These are phyloP conservation scores for Leptopilina boulardi DNA, from an alignment of 1,140 invertebrate species.

Conservation along the genomic window DNA sequence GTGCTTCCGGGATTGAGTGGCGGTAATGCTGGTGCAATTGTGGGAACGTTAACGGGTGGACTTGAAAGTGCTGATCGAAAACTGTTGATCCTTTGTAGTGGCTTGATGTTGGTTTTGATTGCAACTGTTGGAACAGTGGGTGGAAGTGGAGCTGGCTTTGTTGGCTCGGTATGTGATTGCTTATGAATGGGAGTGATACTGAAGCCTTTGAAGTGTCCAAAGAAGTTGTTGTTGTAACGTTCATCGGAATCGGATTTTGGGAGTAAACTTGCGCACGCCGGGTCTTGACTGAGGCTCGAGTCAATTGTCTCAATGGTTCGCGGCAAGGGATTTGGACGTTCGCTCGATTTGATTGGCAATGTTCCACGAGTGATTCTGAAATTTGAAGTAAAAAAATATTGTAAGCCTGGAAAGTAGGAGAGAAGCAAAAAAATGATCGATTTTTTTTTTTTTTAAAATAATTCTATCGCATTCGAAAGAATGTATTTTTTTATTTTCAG, in stretches of 20 bases:
- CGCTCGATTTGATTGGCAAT: conserved; percentile 71
- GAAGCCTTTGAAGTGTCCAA: conserved; percentile 91
- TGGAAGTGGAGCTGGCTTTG: conserved; percentile 71
- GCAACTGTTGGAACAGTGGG: conserved; percentile 68
- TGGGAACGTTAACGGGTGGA: conserved; percentile 59
- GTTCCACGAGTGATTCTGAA: conserved; percentile 65
- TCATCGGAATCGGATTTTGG: conserved; percentile 76
- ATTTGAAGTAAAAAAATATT: conserved; percentile 58
- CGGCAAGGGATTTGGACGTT: conserved; percentile 64
- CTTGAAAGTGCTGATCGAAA: conserved; percentile 44
- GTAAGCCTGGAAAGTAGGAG: conserved; percentile 44
- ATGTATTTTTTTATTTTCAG: not conserved
- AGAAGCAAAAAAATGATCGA: not conserved
- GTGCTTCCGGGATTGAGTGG: conserved; percentile 78
- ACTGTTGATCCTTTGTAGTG: conserved; percentile 58
- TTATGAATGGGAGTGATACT: conserved; percentile 80
- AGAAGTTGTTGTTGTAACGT: conserved; percentile 80
- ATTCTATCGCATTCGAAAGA: not conserved
- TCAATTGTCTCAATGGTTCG: conserved; percentile 72
- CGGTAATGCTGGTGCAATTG: conserved; percentile 77
- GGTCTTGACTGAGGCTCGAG: conserved; percentile 70
- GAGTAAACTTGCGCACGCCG: conserved; percentile 73
- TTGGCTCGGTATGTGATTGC: conserved; percentile 70
- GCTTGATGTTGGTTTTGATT: conserved; percentile 69
- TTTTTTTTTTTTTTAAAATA: too few relatives aligned